Evolutionary conservation across 2,113 vertebrate genomes (phyloP).

Genomic region (Peromyscus polionotus): DNA sequence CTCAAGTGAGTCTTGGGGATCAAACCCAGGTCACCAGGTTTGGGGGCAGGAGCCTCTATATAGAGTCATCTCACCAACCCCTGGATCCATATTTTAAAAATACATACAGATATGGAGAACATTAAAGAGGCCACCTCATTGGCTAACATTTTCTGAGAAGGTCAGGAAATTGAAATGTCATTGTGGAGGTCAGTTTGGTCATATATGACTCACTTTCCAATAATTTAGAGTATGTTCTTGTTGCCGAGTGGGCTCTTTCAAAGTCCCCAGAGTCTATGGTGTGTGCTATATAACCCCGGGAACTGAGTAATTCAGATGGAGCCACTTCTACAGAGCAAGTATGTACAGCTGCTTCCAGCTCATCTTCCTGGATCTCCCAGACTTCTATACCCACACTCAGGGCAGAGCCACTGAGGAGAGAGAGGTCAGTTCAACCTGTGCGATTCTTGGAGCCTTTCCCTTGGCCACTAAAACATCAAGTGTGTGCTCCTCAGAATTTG

Average conservation of each 20-base stretch:
- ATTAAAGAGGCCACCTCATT: not conserved
- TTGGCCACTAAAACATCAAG: not conserved
- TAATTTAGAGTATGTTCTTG: not conserved
- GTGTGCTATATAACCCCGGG: not conserved
- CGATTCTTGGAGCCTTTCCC: not conserved
- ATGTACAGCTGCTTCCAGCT: not conserved
- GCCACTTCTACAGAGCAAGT: not conserved
- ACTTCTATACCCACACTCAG: not conserved
- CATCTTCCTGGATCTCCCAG: not conserved
- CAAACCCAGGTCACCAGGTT: not conserved
- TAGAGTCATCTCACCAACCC: not conserved
- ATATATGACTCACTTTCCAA: not conserved
- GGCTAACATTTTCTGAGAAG: not conserved
- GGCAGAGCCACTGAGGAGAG: not conserved
- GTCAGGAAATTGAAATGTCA: not conserved
- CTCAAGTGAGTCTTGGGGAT: not conserved
- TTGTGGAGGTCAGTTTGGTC: not conserved
- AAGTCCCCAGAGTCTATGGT: not conserved
- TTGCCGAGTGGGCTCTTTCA: not conserved
- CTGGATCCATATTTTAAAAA: not conserved
- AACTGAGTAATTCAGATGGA: not conserved
- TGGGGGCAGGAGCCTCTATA: not conserved
- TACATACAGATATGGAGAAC: not conserved
- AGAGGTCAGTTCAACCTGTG: not conserved
- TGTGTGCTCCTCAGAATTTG: not conserved